Evolutionary conservation across 1,140 invertebrate species (phyloP).

Genomic region (Halesus radiatus): DNA sequence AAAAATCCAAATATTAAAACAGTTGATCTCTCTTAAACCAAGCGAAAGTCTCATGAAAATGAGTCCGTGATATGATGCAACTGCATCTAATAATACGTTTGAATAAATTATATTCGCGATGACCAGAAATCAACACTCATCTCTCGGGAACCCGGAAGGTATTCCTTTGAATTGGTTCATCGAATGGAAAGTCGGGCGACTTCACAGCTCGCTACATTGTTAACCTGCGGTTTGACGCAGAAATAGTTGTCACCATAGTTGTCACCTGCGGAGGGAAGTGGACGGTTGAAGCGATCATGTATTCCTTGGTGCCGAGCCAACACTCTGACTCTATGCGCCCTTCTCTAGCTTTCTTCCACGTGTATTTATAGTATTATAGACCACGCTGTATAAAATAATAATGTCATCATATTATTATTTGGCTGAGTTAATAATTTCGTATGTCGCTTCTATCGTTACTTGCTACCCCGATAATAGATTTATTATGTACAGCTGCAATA

Average conservation of each 20-base stretch:
- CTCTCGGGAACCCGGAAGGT: constrained; percentile 8
- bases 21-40: too few species aligned
- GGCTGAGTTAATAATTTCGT: too few species aligned
- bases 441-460: too few species aligned
- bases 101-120: neutral
- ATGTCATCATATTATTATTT: constrained; percentile 1
- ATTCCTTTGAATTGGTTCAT: constrained; percentile 13
- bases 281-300: neutral
- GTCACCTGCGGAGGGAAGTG: constrained; percentile 17
- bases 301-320: constrained; percentile 24
- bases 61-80: too few species aligned
- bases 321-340: neutral
- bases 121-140: neutral
- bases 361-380: neutral
- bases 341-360: neutral
- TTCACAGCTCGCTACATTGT: constrained; percentile 13
- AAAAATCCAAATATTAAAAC: too few species aligned
- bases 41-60: too few species aligned
- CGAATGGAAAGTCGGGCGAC: neutral
- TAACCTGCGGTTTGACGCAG: constrained; percentile 32
- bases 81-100: too few species aligned
- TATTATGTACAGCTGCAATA: too few species aligned
- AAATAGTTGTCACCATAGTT: constrained; percentile 39
- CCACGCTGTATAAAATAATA: neutral
- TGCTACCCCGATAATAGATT: too few species aligned